Evolutionary conservation across 2,888 invertebrate genomes (phyloP).

Genomic region (Drosophila sordidula): DNA sequence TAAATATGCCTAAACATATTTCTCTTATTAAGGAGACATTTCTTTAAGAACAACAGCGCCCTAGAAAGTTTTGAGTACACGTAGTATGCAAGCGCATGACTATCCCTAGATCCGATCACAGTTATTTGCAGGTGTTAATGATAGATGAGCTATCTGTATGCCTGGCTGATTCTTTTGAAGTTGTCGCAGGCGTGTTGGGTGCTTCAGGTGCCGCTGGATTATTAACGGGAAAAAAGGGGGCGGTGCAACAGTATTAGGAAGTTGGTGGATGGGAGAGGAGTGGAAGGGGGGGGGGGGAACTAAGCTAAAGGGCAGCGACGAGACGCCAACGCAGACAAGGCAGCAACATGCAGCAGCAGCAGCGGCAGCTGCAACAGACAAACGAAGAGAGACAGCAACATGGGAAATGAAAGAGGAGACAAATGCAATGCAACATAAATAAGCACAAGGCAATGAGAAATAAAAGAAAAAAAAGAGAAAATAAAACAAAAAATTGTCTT

Average conservation of each 20-base stretch:
- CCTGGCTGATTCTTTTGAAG: constrained; percentile 48
- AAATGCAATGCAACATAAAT: constrained; percentile 74
- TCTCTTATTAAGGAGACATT: too few relatives aligned
- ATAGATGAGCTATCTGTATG: constrained; percentile 28
- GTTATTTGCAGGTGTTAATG: constrained; percentile 42
- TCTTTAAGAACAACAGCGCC: neutral
- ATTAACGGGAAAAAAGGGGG: constrained; percentile 36
- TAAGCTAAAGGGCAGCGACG: constrained; percentile 67
- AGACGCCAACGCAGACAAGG: constrained; percentile 68
- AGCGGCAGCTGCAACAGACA: constrained; percentile 34
- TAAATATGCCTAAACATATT: too few relatives aligned
- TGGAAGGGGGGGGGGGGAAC: constrained; percentile 18
- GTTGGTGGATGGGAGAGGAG: neutral
- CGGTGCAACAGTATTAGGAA: constrained; percentile 15
- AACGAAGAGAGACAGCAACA: constrained; percentile 1
- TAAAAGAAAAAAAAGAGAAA: constrained; percentile 15
- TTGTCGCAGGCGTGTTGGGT: constrained; percentile 22
- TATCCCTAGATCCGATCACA: constrained; percentile 11
- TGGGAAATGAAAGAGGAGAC: constrained; percentile 9
- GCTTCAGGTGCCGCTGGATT: constrained; percentile 50
- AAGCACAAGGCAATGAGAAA: constrained; percentile 54
- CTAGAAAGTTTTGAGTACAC: neutral
- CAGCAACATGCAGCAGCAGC: constrained; percentile 17
- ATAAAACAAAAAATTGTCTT: constrained; percentile 72
- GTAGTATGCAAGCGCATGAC: neutral